These are phyloP conservation scores for Chiroxiphia lanceolata DNA, from an alignment of 2,797 vertebrate species.

Conservation along the genomic window DNA sequence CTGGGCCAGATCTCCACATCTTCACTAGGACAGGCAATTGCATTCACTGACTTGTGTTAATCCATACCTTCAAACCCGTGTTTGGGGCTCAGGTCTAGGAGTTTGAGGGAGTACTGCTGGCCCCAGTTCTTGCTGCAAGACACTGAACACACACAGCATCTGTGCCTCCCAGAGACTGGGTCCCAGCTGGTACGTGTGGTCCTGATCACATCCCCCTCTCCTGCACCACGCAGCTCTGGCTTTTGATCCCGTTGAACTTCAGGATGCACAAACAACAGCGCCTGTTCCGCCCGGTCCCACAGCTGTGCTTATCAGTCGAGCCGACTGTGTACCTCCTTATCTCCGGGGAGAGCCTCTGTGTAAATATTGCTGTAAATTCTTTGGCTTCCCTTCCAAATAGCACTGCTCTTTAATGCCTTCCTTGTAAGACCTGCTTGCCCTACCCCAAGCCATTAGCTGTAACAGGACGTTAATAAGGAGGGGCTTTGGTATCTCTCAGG, in stretches of 20 bases:
- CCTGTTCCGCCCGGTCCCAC: not conserved
- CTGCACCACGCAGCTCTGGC: fast-evolving
- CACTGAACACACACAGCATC: not conserved
- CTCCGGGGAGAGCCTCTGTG: slow-evolving; percentile 56
- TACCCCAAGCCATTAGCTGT: slow-evolving; percentile 77
- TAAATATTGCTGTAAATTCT: slow-evolving; percentile 70
- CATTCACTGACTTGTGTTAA: not conserved
- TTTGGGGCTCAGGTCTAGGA: not conserved
- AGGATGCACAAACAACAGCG: slow-evolving; percentile 4
- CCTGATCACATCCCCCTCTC: not conserved
- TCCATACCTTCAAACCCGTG: not conserved
- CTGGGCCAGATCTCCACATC: not conserved
- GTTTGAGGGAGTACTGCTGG: not conserved
- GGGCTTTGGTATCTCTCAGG: slow-evolving; percentile 72
- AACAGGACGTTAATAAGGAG: slow-evolving; percentile 79
- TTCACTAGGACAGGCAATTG: not conserved
- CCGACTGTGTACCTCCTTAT: slow-evolving; percentile 63
- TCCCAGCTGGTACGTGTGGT: not conserved
- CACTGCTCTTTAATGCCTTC: slow-evolving; percentile 70
- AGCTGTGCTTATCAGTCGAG: slow-evolving; percentile 59
- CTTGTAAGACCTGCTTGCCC: slow-evolving; percentile 75
- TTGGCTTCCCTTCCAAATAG: slow-evolving; percentile 68
- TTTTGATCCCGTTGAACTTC: slow-evolving; percentile 4
- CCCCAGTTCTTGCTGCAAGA: not conserved
- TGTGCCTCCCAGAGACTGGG: not conserved